phyloP scores from a whole-genome alignment of 2,797 vertebrate species.

The Simalia tracyae region DNA sequence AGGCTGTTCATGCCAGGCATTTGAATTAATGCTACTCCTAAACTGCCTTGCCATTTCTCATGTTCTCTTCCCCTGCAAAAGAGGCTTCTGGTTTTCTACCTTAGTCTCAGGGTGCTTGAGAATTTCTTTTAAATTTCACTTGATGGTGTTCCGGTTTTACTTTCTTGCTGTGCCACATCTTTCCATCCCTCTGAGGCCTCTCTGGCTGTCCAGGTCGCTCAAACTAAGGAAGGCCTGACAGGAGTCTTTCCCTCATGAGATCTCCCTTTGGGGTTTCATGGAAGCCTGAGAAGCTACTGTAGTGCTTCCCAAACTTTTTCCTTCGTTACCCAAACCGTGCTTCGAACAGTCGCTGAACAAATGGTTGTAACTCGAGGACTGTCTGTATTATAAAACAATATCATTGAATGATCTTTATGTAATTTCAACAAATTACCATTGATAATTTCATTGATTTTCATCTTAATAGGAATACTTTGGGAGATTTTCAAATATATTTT shows the following conservation, averaged over 20 bases:
- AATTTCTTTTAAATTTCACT: not conserved
- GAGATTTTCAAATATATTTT: no score
- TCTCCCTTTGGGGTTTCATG: not conserved
- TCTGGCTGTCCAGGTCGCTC: not conserved
- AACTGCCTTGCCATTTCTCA: not conserved
- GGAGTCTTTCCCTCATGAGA: not conserved
- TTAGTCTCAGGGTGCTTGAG: not conserved
- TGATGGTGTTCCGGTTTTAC: not conserved
- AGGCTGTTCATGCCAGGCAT: not conserved
- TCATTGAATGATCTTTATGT: no score
- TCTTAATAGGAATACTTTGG: no score
- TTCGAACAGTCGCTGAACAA: no score
- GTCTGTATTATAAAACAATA: no score
- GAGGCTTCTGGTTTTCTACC: not conserved
- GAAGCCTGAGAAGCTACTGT: not conserved
- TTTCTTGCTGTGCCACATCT: not conserved
- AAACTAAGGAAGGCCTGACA: not conserved
- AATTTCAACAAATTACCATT: no score
- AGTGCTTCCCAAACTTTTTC: no score
- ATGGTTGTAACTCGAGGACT: no score
- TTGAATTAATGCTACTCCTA: not conserved
- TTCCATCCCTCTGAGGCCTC: not conserved
- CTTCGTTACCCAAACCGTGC: no score
- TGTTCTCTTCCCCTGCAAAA: not conserved
- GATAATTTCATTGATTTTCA: no score